Base-by-base conservation (phyloP, 2,113 vertebrate genomes). In the Psilopsiagon aymara region DNA sequence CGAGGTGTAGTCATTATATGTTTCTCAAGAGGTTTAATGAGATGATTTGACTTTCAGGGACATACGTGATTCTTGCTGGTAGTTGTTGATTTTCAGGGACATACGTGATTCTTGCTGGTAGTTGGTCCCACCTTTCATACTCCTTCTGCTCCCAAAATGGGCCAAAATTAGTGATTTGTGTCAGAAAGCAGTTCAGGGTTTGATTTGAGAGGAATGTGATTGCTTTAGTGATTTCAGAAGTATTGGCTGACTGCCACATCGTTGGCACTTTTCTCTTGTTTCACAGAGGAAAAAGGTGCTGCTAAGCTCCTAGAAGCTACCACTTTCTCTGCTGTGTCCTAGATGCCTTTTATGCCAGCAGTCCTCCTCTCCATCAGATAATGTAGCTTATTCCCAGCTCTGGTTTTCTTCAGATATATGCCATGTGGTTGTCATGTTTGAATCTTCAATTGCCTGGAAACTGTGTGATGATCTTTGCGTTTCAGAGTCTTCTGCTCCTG, bases 401-500 rank as follows among this genome's bases (percentile, higher is more conserved):
- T 47, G 6, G 12, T 83, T 83, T 82, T 68, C 44, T 57, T 86
- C 49, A 60, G 17, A 28, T 69, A 49, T 0, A 0, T 52, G 9
- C 52, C 11, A 18, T 44, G 7, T 76, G 28, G 24, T 55, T 88
- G 29, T 81, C 43, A 60, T 41, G 7, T 52, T 41, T 79, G 39
- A 59, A 37, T 68, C 62, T 81, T 71, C 55, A 18, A 21, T 44
- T 78, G 46, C 1, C 19, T 83, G 55, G 78, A 84, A 82, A 62
- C 35, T 53, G 1, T 77, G 83, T 17, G 7, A 27, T 93, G 7
- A 39, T 90, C 75, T 88, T 66, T 94, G 20, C n/a, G 63, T 28
- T 95, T 21, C 44, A 99, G 99, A 98, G 44, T 86, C 96, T 76
- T 80, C 98, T 35, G 94, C 97, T 81, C 97, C 97, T 2, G 83